Base-by-base conservation (phyloP, 2,888 invertebrate genomes). In the Melieria picta region DNA sequence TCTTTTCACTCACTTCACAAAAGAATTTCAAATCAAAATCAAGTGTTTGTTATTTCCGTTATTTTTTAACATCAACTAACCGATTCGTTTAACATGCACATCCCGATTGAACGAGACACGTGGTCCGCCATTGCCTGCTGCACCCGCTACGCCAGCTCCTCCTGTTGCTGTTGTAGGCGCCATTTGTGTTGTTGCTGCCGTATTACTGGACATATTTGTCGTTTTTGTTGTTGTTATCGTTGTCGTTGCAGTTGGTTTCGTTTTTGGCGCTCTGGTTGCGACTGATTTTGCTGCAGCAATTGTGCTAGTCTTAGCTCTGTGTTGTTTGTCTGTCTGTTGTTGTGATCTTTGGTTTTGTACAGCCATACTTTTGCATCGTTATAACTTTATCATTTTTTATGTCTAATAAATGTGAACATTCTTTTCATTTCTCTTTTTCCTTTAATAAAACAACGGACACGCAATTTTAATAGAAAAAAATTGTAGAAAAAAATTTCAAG, bases 41-140 rank as follows among this genome's bases (percentile, higher is more conserved):
- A 30, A 30, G 30, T 30, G 30, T 30, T 30, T 30, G 30, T 30
- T 30, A 30, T 30, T 30, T 30, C 30, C 1, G 52, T 50, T 50
- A 50, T 10, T 50, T 3, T 50, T 11, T 11, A 3, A 61, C 43
- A 42, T 55, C 50, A 64, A 71, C 92, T 91, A 91, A 94, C 94
- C 94, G 89, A 94, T 94, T 89, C 94, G 90, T 88, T 95, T 95
- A 85, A 95, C 93, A 89, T 94, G 94, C 83, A 95, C 94, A 90
- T 94, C 94, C 88, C 93, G 91, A 90, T 95, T 94, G 90, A 95
- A 95, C 87, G 94, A 95, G 82, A 95, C 95, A 82, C 91, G 90
- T 79, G 89, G 93, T 88, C 91, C 92, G 87, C 91, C 92, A 87
- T 86, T 87, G 46, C 67, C 45, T 45, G 13, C 57, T 57, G 63